phyloP scores from a whole-genome alignment of 2,888 invertebrate species.

The Tetranychus truncatus region DNA sequence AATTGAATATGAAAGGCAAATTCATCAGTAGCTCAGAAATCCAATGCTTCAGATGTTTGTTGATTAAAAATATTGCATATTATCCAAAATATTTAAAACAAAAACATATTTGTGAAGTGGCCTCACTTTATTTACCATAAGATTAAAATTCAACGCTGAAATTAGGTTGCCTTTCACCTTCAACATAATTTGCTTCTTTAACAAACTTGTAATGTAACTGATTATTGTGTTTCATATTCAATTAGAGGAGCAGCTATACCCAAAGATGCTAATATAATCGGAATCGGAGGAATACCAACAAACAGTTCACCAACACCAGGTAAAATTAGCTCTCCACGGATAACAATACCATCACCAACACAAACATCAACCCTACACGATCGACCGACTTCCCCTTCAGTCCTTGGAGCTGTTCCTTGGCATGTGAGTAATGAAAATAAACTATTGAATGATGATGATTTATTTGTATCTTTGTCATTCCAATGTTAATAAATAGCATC shows the following conservation, averaged over 20 bases:
- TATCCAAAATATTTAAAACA: too few relatives aligned
- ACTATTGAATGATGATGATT: background rate
- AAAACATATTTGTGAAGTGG: too few relatives aligned
- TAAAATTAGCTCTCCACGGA: slow-evolving; percentile 2
- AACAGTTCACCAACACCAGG: background rate
- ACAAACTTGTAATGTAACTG: background rate
- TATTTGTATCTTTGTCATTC: background rate
- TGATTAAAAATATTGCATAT: too few relatives aligned
- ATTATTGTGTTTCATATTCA: background rate
- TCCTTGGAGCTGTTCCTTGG: slow-evolving; percentile 16
- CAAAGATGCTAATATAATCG: background rate
- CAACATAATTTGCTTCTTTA: too few relatives aligned
- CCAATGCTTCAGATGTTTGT: too few relatives aligned
- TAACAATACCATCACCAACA: slow-evolving; percentile 8
- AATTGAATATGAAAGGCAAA: background rate
- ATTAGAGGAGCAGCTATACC: slow-evolving; percentile 9
- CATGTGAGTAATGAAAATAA: slow-evolving; percentile 14
- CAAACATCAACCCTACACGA: background rate
- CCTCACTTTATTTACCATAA: too few relatives aligned
- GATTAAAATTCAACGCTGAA: too few relatives aligned
- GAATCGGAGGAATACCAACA: background rate
- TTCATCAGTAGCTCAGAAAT: too few relatives aligned
- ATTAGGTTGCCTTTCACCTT: too few relatives aligned
- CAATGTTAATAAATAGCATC: background rate
- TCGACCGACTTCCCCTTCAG: slow-evolving; percentile 7